phyloP scores from a whole-genome alignment of 2,888 invertebrate genomes.

The Lasioglossum malachurum region DNA sequence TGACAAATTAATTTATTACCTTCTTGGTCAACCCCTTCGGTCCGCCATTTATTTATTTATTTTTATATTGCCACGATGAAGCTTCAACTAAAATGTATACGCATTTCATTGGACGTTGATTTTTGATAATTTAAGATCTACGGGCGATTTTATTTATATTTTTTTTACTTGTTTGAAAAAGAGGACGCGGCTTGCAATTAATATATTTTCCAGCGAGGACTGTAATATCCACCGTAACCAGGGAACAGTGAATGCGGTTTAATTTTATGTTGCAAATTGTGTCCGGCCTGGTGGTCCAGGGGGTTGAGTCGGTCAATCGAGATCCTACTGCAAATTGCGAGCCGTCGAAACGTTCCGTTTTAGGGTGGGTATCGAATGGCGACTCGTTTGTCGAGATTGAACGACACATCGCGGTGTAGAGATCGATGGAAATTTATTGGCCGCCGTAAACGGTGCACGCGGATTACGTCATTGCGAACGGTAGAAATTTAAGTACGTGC shows the following conservation, averaged over 20 bases:
- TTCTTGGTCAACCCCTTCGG: neutral
- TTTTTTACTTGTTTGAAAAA: too few relatives aligned
- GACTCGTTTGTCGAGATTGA: conserved; percentile 2
- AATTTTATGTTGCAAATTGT: conserved; percentile 8
- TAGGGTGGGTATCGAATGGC: neutral
- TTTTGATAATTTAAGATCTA: neutral
- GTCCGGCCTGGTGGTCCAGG: neutral
- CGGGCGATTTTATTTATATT: neutral
- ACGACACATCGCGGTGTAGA: conserved; percentile 17
- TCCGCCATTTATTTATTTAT: neutral
- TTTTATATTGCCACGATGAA: too few relatives aligned
- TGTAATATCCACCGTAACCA: neutral
- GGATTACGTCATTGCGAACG: conserved; percentile 7
- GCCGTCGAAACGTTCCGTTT: neutral
- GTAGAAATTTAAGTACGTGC: conserved; percentile 47
- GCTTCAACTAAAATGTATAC: too few relatives aligned
- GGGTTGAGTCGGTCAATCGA: conserved; percentile 9
- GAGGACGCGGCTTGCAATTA: neutral
- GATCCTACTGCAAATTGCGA: neutral
- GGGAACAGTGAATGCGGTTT: neutral
- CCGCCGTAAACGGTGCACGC: neutral
- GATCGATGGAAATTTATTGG: conserved; percentile 15
- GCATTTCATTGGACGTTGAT: too few relatives aligned
- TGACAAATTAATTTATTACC: neutral
- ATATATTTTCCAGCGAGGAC: neutral